Evolutionary conservation across 2,797 vertebrate genomes (phyloP).

Genomic region (Cyprinodon diabolis): DNA sequence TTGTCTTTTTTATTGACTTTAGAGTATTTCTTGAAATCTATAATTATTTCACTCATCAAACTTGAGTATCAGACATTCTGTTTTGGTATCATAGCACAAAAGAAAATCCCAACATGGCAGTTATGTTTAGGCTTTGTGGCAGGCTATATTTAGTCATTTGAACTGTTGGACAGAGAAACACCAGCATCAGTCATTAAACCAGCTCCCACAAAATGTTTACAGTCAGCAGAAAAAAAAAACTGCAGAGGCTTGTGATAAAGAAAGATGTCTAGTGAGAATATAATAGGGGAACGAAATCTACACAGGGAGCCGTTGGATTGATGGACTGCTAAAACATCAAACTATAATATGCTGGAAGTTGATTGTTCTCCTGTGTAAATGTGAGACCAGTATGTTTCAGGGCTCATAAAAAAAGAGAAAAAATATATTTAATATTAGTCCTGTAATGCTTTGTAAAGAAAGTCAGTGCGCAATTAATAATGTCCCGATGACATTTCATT

Average conservation of each 20-base stretch:
- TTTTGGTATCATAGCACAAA: background rate
- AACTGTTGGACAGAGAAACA: background rate
- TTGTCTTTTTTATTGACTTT: background rate
- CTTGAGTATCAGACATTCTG: background rate
- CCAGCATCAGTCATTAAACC: background rate
- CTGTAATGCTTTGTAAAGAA: background rate
- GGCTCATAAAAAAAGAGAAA: background rate
- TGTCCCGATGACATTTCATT: background rate
- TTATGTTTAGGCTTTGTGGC: background rate
- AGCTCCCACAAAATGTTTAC: background rate
- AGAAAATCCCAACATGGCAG: background rate
- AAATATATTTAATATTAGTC: background rate
- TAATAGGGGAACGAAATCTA: background rate
- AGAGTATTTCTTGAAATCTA: background rate
- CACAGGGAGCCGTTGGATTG: background rate
- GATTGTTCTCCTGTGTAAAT: background rate
- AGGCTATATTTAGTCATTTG: background rate
- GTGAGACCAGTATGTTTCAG: background rate
- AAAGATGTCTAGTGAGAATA: background rate
- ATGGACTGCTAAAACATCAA: constrained; percentile 6
- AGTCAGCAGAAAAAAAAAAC: background rate
- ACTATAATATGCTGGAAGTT: background rate
- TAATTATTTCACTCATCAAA: background rate
- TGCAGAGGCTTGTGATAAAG: constrained; percentile 7
- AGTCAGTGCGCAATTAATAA: background rate